phyloP scores from a whole-genome alignment of 2,113 vertebrate genomes.

The Acrocephalus arundinaceus region DNA sequence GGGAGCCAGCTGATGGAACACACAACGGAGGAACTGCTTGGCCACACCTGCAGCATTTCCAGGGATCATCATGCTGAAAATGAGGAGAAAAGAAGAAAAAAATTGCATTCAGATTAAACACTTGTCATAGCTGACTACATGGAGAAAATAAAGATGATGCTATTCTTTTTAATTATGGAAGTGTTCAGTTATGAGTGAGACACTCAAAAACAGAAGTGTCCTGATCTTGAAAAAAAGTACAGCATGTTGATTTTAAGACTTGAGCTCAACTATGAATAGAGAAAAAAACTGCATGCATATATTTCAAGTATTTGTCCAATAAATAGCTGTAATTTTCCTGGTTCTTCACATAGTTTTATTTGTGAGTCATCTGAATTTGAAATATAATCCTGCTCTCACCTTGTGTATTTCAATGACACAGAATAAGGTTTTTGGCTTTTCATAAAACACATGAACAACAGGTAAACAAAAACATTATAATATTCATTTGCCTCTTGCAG shows the following conservation, averaged over 20 bases:
- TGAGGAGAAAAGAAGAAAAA: neutral
- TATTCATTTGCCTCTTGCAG: neutral
- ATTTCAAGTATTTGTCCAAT: neutral
- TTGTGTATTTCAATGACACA: neutral
- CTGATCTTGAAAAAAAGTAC: neutral
- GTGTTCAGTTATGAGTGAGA: neutral
- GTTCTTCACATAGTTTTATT: neutral
- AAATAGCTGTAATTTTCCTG: neutral
- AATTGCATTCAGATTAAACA: neutral
- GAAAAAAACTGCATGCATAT: neutral
- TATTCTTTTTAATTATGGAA: neutral
- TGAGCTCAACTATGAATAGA: neutral
- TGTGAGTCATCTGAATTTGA: neutral
- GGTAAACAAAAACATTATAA: neutral
- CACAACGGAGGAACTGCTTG: slow-evolving; percentile 97
- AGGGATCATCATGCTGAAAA: slow-evolving; percentile 92
- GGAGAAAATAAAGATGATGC: neutral
- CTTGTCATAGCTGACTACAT: neutral
- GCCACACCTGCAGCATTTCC: slow-evolving; percentile 97
- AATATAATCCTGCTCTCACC: neutral
- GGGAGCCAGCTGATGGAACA: slow-evolving; percentile 96
- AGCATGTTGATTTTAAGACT: neutral
- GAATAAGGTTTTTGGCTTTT: neutral
- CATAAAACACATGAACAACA: neutral
- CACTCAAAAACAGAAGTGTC: neutral